Base-by-base conservation (phyloP, 2,113 vertebrate species). In the Anoplopoma fimbria region DNA sequence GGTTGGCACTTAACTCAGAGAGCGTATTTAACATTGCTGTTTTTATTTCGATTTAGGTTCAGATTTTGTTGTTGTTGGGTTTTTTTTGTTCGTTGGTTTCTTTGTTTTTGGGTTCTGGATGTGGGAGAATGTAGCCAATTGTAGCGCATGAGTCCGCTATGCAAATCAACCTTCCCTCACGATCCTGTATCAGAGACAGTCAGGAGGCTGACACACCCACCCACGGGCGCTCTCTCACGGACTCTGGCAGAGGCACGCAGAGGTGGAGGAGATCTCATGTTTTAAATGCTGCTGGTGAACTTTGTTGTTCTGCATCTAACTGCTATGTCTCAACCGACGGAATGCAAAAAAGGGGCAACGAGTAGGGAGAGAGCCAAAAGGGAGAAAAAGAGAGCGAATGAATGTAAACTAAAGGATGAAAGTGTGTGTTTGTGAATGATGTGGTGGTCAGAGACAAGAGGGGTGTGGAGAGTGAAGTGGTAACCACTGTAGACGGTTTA, bases 111-210 rank as follows among this genome's bases (percentile, higher is more conserved):
- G 77, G 60, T 90, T 90, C 87, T 92, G 93, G 89, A 94, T 93
- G 91, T 93, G 91, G 90, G 91, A 94, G 95, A 95, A 95, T 95
- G 94, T 95, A 95, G 95, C 95, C 92, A 94, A 92, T 90, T 95
- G 92, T 95, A 94, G 94, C 91, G 94, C 94, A 94, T 93, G 94
- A 94, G 95, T 95, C 93, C 92, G 94, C 95, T 95, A 95, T 95
- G 95, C 95, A 95, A 95, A 93, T 92, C 91, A 93, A 94, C 90
- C 87, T 92, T 93, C 92, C 93, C 92, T 94, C 93, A 89, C 86
- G 79, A 88, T 92, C 90, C 91, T 91, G 90, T 87, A 91, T 92
- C 92, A 91, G 91, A 93, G 90, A 93, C 89, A 89, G 92, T 90
- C 89, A 91, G 88, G 88, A 92, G 88, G 90, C 87, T 88, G 88